A percentile compares a stretch with the other conserved stretches of the same genome.
phyloP scores from a whole-genome alignment of 2,888 invertebrate species.

The Eupithecia abbreviata region DNA sequence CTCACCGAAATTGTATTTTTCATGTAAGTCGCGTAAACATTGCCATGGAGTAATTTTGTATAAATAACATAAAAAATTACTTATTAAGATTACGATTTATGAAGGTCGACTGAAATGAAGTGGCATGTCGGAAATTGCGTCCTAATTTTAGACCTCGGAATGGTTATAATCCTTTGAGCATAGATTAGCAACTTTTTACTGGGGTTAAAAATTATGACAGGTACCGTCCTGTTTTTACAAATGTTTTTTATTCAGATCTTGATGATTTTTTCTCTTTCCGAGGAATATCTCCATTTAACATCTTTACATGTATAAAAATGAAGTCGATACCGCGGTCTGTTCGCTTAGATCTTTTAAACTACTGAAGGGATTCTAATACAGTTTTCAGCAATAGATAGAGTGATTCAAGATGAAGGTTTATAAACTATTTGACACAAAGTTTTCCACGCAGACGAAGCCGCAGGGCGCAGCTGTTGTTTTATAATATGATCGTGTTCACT shows the following conservation, averaged over 20 bases:
- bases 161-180: constrained; percentile 17
- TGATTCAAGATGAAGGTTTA: too few relatives aligned
- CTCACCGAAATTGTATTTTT: constrained; percentile 65
- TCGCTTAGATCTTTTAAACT: too few relatives aligned
- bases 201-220: constrained; percentile 9
- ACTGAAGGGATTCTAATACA: too few relatives aligned
- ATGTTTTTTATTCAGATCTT: not conserved
- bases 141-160: constrained; percentile 18
- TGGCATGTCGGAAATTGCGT: constrained; percentile 34
- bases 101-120: constrained; percentile 40
- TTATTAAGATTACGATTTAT: constrained; percentile 59
- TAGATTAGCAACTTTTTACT: constrained; percentile 10
- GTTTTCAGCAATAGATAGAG: too few relatives aligned
- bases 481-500: too few relatives aligned
- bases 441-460: too few relatives aligned
- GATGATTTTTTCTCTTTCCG: not conserved
- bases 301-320: too few relatives aligned
- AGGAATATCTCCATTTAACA: not conserved
- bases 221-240: not conserved
- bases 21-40: constrained; percentile 64
- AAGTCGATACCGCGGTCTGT: too few relatives aligned
- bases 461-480: too few relatives aligned
- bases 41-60: constrained; percentile 55
- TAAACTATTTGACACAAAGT: too few relatives aligned
- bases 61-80: constrained; percentile 55